Evolutionary conservation across 2,113 vertebrate species (phyloP).

Genomic region (Megaceryle maxima): DNA sequence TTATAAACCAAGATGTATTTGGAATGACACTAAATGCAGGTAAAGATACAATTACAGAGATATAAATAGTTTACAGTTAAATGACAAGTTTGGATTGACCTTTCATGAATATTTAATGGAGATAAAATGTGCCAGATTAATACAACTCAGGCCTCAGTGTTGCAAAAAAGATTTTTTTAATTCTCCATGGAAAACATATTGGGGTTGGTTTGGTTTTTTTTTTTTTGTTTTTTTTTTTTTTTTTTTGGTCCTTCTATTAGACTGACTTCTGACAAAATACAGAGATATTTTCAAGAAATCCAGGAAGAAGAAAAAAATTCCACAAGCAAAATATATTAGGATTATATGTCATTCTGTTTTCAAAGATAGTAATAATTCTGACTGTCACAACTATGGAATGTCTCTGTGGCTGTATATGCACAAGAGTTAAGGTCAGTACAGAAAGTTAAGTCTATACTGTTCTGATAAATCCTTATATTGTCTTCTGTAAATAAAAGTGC

Average conservation of each 20-base stretch:
- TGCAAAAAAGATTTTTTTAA: background rate
- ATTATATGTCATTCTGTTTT: background rate
- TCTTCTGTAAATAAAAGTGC: background rate
- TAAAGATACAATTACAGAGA: background rate
- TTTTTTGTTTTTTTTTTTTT: background rate
- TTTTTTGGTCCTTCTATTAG: background rate
- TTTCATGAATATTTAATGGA: background rate
- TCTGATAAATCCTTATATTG: background rate
- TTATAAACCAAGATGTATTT: background rate
- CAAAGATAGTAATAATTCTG: background rate
- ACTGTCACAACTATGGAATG: background rate
- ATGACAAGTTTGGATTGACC: background rate
- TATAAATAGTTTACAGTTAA: background rate
- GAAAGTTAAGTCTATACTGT: background rate
- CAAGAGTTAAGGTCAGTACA: background rate
- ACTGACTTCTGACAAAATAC: background rate
- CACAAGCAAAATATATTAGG: background rate
- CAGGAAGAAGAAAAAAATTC: background rate
- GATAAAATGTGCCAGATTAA: background rate
- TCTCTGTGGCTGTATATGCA: background rate
- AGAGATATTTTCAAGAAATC: background rate
- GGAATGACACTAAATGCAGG: background rate
- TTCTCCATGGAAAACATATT: background rate
- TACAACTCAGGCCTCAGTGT: background rate
- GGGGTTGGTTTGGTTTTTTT: background rate